A percentile compares a stretch with the other conserved stretches of the same genome.
Conservation (phyloP, 2,888 invertebrate genomes). For the Ormyrus pomaceus region DNA sequence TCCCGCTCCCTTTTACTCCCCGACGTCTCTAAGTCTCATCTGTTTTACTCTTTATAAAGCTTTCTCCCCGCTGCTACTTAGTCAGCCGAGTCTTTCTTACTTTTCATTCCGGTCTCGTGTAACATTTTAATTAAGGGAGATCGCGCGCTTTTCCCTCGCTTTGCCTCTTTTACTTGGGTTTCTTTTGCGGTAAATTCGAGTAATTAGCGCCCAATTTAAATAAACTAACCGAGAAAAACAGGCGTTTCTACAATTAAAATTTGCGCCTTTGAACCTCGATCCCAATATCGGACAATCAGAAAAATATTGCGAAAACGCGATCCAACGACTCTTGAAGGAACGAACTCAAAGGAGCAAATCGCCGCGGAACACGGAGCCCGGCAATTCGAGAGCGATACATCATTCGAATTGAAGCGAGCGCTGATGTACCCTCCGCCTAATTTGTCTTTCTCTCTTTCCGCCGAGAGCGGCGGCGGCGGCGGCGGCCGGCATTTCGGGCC, state of each 20-base stretch:
- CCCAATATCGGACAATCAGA: too few species aligned
- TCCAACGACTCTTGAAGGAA: too few species aligned
- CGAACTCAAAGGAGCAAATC: too few species aligned
- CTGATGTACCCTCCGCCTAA: slow-evolving; percentile 54
- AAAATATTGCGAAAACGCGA: too few species aligned
- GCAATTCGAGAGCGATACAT: not conserved
- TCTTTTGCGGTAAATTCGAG: too few species aligned
- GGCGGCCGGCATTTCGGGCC: not conserved
- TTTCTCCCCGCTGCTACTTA: slow-evolving; percentile 17
- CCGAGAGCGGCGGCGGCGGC: not conserved
- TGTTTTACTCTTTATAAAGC: slow-evolving; percentile 27
- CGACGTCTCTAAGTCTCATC: slow-evolving; percentile 45
- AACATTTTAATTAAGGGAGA: slow-evolving; percentile 13
- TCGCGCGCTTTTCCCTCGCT: too few species aligned
- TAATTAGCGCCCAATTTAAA: too few species aligned
- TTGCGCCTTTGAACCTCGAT: too few species aligned
- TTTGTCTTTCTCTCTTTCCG: slow-evolving; percentile 49
- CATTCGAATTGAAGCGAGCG: slow-evolving; percentile 14
- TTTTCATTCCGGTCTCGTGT: not conserved
- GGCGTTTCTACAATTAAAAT: too few species aligned
- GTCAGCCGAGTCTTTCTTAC: slow-evolving; percentile 1
- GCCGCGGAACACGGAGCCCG: too few species aligned
- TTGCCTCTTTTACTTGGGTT: too few species aligned
- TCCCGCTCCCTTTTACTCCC: slow-evolving; percentile 54
- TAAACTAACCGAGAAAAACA: too few species aligned